Base-by-base conservation (phyloP, 92 coral and sea anemone species). In the Ricordea florida region DNA sequence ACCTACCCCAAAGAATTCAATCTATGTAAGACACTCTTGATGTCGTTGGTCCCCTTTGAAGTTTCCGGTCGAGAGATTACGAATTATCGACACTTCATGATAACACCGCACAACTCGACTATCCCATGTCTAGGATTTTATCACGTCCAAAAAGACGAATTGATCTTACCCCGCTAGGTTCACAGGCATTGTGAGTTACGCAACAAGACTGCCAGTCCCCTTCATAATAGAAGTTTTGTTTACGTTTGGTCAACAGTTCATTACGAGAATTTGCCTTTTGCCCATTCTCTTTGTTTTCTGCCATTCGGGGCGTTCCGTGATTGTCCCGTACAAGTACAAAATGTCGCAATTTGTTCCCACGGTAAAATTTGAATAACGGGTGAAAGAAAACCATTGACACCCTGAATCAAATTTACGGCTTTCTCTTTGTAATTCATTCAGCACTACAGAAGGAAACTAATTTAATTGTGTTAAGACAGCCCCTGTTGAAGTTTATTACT, bases 301-400 rank as follows among this genome's bases (percentile, higher is more conserved):
- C 56, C 38, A 6, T 9, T 2, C 28, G 33, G 56, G 30, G 65
- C 53, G 65, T 55, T 55, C 37, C 63, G 1, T 65, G 50, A 49
- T 70, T 70, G 77, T 53, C 10, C 49, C 23, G 25, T 62, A 49
- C 32, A 69, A 70, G 17, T 38, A 37, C 42, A 2, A 10, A 24
- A 48, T 27, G 20, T 11, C 28, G 32, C 48, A 17, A 29, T 18
- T 78, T 78, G 64, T 78, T 78, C 84, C 84, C 84, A 78, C 84
- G 84, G 78, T 78, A 78, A 55, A 73, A 59, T 58, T 53, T 70
- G 51, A 53, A 37, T 70, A 40, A 15, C 77, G 27, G 77, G 77
- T 70, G 42, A 49, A 16, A 35, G 63, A 15, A 17, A 6, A 69
- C 76, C 51, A 69, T 51, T 15, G 38, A 35, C 27, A 29, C 43